A percentile compares a stretch with the other conserved stretches of the same genome.
Evolutionary conservation across 2,113 vertebrate species (phyloP).

Genomic region (Narcine bancroftii): DNA sequence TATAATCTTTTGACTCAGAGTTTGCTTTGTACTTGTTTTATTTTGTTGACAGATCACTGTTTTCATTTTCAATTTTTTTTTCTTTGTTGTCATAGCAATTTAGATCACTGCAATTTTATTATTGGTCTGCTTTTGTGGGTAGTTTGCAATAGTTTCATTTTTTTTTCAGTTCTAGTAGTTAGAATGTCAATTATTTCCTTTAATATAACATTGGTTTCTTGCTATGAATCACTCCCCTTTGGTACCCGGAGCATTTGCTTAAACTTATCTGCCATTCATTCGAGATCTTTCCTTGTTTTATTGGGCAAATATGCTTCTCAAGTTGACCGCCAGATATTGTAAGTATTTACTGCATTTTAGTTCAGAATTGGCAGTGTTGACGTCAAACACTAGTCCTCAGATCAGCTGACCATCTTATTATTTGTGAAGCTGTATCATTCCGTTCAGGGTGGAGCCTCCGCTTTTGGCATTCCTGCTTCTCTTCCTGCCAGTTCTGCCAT

Average conservation of each 20-base stretch:
- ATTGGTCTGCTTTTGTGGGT: background rate
- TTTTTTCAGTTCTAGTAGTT: background rate
- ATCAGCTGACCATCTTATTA: no score
- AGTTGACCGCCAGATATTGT: no score
- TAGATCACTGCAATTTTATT: background rate
- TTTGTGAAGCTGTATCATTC: no score
- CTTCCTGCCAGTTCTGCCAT: no score
- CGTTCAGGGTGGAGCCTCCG: no score
- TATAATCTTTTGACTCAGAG: slow-evolving; percentile 21
- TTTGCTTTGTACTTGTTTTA: slow-evolving; percentile 27
- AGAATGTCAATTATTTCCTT: background rate
- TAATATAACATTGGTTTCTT: background rate
- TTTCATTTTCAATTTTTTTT: slow-evolving; percentile 29
- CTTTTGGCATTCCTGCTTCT: no score
- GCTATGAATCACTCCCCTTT: background rate
- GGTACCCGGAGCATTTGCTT: background rate
- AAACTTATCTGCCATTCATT: background rate
- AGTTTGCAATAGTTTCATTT: slow-evolving; percentile 12
- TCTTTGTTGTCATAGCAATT: slow-evolving; percentile 1
- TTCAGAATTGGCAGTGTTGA: no score
- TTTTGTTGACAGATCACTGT: slow-evolving; percentile 11
- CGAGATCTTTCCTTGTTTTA: slow-evolving; percentile 16
- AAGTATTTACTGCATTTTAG: no score
- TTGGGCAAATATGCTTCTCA: no score
- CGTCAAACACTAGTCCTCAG: no score